Conservation (phyloP, 2,113 vertebrate species). For the Laterallus jamaicensis region DNA sequence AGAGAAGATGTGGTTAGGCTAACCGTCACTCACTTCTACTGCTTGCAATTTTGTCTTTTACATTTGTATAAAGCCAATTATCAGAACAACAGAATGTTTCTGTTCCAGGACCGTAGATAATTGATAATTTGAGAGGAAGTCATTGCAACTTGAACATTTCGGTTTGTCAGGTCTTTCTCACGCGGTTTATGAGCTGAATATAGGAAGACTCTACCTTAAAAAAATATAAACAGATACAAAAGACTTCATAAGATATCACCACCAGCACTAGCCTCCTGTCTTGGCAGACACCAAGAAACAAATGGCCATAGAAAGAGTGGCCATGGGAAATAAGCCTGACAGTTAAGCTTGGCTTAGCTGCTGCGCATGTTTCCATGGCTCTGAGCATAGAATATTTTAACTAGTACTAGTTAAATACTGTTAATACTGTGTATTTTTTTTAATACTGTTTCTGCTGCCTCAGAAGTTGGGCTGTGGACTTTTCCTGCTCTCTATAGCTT, state of each 20-base stretch:
- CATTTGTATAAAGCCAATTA: conserved; percentile 23
- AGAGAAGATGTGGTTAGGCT: conserved; percentile 72
- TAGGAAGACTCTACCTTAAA: neutral
- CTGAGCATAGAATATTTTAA: neutral
- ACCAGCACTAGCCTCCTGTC: neutral
- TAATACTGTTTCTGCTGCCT: neutral
- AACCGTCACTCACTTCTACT: conserved; percentile 48
- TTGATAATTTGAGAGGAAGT: conserved; percentile 1
- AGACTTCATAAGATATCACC: neutral
- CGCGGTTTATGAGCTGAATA: neutral
- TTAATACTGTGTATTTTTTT: neutral
- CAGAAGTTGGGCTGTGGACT: neutral
- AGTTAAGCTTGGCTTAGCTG: neutral
- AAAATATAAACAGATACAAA: neutral
- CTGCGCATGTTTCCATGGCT: neutral
- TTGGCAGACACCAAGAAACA: neutral
- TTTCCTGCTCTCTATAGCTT: neutral
- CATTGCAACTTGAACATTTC: neutral
- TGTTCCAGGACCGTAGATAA: neutral
- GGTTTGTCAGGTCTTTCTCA: neutral
- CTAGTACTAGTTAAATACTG: neutral
- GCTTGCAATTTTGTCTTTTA: conserved; percentile 35
- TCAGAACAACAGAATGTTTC: conserved; percentile 30
- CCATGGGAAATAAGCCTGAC: neutral
- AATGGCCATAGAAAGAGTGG: neutral